Conservation (phyloP, 64 coral and sea anemone genomes). For the Acropora yongei region DNA sequence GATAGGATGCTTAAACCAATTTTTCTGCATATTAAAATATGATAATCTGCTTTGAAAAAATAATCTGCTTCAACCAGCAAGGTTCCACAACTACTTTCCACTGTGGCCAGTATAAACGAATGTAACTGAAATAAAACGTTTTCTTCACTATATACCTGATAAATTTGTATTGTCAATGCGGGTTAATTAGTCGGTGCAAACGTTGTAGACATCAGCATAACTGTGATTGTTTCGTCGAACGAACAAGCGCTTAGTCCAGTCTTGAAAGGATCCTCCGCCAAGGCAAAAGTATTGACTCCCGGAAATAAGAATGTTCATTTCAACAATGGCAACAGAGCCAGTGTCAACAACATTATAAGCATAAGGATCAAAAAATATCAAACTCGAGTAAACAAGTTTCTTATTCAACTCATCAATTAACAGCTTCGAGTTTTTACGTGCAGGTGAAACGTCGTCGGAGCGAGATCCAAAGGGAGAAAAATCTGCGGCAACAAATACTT, state of each 20-base stretch:
- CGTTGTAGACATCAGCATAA: neutral
- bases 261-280: constrained; percentile 89
- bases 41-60: no score
- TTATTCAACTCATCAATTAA: constrained; percentile 57
- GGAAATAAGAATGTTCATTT: constrained; percentile 93
- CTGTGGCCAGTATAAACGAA: no score
- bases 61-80: no score
- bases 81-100: no score
- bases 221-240: neutral
- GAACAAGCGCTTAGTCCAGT: constrained; percentile 77
- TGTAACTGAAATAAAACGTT: no score
- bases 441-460: constrained; percentile 31
- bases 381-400: constrained; percentile 21
- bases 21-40: no score
- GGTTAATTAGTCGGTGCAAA: no score
- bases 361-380: constrained; percentile 60
- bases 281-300: constrained; percentile 71
- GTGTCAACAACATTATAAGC: constrained; percentile 63
- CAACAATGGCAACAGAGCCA: constrained; percentile 87
- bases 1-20: no score
- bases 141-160: no score
- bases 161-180: no score
- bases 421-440: constrained; percentile 18
- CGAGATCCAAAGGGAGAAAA: constrained; percentile 75
- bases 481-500: constrained; percentile 84